Base-by-base conservation (phyloP, 2,113 vertebrate species). In the Triplophysa dalaica region DNA sequence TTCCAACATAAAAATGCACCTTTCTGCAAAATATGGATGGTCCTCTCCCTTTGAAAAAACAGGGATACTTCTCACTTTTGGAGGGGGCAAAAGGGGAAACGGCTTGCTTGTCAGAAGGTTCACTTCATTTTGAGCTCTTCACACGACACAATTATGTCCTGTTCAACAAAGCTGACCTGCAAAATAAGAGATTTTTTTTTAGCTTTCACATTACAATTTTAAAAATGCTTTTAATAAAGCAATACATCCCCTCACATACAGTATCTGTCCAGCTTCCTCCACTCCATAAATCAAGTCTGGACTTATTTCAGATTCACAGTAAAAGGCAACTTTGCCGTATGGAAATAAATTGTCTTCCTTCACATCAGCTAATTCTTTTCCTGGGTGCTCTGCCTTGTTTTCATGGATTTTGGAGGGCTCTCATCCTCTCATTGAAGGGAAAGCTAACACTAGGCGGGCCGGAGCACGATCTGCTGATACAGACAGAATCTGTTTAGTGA, bases 141-240 rank as follows among this genome's bases (percentile, higher is more conserved):
- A 8, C 43, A 62, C 6, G 22, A 61, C 50, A 16, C 50, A 2
- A 65, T 91, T 91, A 98, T 63, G 94, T 94, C 88, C 96, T 93
- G 89, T 93, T 95, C 29, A 98, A 87, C 85, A 98, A 92, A 4
- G 92, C 90, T 43, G 96, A 96, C 89, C 97, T 98, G 88, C 0
- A 86, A 82, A 86, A 74, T 38, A 48, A 41, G 60, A 7, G 0
- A 11, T 9, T 7, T 38, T 38, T 38, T 38, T 38, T 38, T 38
- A 38, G 33, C 6, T 1, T 0, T 38, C 33, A 38, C 6, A 38
- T 38, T 38, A 38, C 33, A 38, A 38, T 38, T 38, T 38, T 7
- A 38, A 38, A 33, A 1, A 38, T 7, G 0, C 5, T 38, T 38
- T 38, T 7, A 1, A 38, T 8, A 38, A 38, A 38, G 33, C 33